Conservation (phyloP, 2,113 vertebrate species). For the Andinoacara biseriatus region DNA sequence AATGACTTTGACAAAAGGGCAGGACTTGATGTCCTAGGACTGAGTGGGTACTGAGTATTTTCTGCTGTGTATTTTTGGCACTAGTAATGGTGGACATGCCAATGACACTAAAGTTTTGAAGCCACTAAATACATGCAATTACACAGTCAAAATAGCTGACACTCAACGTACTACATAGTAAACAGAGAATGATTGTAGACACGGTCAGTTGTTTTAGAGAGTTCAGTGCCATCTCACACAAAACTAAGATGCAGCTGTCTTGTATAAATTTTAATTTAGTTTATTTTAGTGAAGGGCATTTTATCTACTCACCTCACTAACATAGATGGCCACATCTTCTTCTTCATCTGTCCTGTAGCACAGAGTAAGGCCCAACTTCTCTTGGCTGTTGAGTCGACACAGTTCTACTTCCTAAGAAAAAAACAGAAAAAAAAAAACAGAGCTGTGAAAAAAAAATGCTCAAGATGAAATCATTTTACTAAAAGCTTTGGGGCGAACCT, state of each 20-base stretch:
- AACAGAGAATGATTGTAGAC: background rate
- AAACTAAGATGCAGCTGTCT: background rate
- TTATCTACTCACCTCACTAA: conserved; percentile 89
- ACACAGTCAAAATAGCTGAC: background rate
- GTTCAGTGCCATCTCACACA: background rate
- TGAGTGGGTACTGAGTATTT: background rate
- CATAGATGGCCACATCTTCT: conserved; percentile 93
- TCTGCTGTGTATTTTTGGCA: background rate
- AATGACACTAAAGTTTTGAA: background rate
- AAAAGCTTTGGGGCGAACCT: background rate
- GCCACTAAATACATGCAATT: background rate
- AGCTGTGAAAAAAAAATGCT: background rate
- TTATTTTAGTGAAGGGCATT: background rate
- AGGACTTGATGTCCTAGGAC: background rate
- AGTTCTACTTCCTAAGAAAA: conserved; percentile 89
- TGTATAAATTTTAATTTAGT: background rate
- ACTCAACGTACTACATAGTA: background rate
- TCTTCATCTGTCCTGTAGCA: conserved; percentile 97
- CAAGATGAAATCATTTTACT: background rate
- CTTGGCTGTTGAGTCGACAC: conserved; percentile 90
- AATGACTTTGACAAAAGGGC: background rate
- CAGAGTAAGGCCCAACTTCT: conserved; percentile 95
- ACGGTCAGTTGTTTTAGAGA: background rate
- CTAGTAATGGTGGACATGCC: background rate
- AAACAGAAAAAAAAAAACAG: background rate